These are phyloP conservation scores for Datnioides undecimradiatus DNA, from an alignment of 2,113 vertebrate species.

Conservation along the genomic window DNA sequence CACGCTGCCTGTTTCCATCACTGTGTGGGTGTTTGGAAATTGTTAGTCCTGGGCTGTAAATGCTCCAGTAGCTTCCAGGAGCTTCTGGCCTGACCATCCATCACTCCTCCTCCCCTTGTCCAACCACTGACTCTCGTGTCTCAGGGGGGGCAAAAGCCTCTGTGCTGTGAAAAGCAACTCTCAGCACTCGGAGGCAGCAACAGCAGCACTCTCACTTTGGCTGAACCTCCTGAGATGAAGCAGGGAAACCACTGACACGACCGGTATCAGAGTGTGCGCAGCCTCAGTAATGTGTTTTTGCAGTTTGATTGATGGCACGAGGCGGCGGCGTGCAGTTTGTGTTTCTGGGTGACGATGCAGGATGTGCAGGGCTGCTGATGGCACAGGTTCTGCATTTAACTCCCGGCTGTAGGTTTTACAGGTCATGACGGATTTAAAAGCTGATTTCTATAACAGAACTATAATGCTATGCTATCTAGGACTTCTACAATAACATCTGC, in stretches of 20 bases:
- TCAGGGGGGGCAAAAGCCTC: conserved; percentile 30
- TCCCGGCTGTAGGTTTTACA: neutral
- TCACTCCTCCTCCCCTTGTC: conserved; percentile 15
- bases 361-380: neutral
- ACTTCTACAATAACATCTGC: neutral
- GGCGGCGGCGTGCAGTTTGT: neutral
- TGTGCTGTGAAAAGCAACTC: conserved; percentile 13
- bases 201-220: conserved; percentile 17
- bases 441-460: neutral
- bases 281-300: neutral
- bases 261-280: neutral
- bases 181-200: conserved; percentile 43
- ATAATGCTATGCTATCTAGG: neutral
- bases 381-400: neutral
- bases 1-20: neutral
- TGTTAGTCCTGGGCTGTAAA: neutral
- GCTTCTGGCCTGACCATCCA: conserved; percentile 18
- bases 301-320: conserved; percentile 17
- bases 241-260: conserved; percentile 44
- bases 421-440: too few relatives aligned
- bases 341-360: conserved; percentile 20
- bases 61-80: neutral
- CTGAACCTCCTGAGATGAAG: neutral
- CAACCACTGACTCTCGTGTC: neutral
- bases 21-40: neutral